phyloP scores from a whole-genome alignment of 2,113 vertebrate species.

The Eurypyga helias region DNA sequence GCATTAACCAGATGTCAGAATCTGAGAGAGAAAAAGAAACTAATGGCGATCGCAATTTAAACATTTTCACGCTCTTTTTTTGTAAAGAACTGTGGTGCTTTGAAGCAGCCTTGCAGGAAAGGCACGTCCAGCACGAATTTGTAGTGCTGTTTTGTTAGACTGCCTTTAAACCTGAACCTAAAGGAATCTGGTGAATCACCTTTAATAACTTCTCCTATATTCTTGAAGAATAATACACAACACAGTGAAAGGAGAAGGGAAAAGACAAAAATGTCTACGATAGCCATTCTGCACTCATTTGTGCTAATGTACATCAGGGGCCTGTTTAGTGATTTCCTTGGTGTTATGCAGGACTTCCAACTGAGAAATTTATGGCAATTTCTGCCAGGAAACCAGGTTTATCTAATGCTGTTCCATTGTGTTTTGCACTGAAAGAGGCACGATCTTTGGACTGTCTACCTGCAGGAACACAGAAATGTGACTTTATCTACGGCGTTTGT shows the following conservation, averaged over 20 bases:
- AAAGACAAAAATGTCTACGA: neutral
- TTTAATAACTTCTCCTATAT: slow-evolving; percentile 9
- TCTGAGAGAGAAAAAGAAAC: slow-evolving; percentile 20
- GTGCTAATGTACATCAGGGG: neutral
- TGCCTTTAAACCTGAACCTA: slow-evolving; percentile 31
- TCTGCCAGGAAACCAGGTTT: slow-evolving; percentile 16
- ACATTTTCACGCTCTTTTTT: slow-evolving; percentile 6
- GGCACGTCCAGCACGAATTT: neutral
- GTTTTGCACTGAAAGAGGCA: neutral
- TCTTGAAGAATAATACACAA: neutral
- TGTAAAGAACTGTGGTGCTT: neutral
- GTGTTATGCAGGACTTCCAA: neutral
- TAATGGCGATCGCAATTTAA: slow-evolving; percentile 1
- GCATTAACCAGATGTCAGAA: slow-evolving; percentile 6
- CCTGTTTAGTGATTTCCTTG: neutral
- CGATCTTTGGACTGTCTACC: neutral
- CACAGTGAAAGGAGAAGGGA: neutral
- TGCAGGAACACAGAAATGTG: neutral
- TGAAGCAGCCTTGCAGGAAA: slow-evolving; percentile 24
- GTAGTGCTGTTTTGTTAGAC: neutral
- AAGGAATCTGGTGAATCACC: slow-evolving; percentile 17
- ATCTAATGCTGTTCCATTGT: neutral
- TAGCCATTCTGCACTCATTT: neutral
- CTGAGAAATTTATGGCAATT: neutral
- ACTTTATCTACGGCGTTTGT: neutral